phyloP scores from a whole-genome alignment of 1,140 invertebrate species.

The Calliopsis andreniformis region DNA sequence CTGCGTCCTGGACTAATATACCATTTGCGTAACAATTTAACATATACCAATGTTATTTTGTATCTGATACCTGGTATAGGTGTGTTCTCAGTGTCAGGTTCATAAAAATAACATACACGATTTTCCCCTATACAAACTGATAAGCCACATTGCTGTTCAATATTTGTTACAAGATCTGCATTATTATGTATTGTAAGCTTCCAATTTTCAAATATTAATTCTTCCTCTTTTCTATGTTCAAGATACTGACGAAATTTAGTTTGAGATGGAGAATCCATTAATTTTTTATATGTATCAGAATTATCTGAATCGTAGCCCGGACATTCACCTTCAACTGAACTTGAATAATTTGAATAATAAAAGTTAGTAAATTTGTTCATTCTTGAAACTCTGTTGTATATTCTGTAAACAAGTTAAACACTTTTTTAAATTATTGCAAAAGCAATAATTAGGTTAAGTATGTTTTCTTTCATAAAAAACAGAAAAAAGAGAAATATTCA shows the following conservation, averaged over 20 bases:
- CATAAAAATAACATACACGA: conserved; percentile 37
- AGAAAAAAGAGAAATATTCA: neutral
- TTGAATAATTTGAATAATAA: conserved; percentile 14
- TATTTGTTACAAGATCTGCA: neutral
- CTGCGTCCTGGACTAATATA: conserved; percentile 33
- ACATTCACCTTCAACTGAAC: neutral
- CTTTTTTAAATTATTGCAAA: neutral
- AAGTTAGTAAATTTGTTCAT: conserved; percentile 13
- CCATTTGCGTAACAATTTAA: conserved; percentile 38
- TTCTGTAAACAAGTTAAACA: neutral
- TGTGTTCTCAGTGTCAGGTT: neutral
- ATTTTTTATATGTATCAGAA: neutral
- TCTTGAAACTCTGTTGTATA: neutral
- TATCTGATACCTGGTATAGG: conserved; percentile 17
- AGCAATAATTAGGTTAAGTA: conserved; percentile 4
- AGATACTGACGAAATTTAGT: conserved; percentile 8
- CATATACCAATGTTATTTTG: conserved; percentile 38
- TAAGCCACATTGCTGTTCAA: conserved; percentile 28
- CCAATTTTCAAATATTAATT: conserved; percentile 25
- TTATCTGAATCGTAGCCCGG: conserved; percentile 5
- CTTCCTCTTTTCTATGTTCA: conserved; percentile 6
- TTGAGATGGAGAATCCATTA: conserved; percentile 3
- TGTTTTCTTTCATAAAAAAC: no score
- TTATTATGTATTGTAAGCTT: neutral
- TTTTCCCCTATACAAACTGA: neutral